phyloP scores from a whole-genome alignment of 2,113 vertebrate genomes.

The Otolemur garnettii region DNA sequence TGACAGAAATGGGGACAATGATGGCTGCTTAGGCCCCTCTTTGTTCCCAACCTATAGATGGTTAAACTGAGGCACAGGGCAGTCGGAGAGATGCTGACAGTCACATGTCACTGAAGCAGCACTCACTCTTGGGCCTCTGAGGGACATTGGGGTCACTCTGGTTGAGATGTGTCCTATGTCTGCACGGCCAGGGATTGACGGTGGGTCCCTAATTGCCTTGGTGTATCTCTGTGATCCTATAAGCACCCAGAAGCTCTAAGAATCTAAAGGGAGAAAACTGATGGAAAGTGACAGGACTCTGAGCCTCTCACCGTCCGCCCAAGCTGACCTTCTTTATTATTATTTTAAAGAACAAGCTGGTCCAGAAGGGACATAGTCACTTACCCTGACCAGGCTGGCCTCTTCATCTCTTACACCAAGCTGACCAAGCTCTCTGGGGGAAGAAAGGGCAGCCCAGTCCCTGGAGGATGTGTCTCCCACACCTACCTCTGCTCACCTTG shows the following conservation, averaged over 20 bases:
- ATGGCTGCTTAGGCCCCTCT: not conserved
- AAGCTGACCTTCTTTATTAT: not conserved
- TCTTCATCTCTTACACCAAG: not conserved
- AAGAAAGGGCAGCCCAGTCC: not conserved
- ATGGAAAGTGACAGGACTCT: not conserved
- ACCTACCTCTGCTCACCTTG: not conserved
- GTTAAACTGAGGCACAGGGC: not conserved
- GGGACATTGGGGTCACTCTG: not conserved
- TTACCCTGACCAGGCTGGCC: not conserved
- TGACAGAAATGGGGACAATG: not conserved
- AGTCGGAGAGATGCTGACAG: fast-evolving
- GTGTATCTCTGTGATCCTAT: fast-evolving
- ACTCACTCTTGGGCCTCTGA: not conserved
- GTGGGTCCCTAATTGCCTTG: not conserved
- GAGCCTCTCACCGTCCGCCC: not conserved
- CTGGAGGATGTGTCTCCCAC: not conserved
- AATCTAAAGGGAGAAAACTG: not conserved
- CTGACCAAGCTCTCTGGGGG: not conserved
- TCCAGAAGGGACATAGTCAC: not conserved
- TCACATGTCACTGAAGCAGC: not conserved
- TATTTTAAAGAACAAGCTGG: not conserved
- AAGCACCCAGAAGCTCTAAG: not conserved
- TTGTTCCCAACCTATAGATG: not conserved
- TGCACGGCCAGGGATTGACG: not conserved
- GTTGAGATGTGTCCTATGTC: not conserved